Base-by-base conservation (phyloP, 2,888 invertebrate genomes). In the Zhengitettix transpicula region DNA sequence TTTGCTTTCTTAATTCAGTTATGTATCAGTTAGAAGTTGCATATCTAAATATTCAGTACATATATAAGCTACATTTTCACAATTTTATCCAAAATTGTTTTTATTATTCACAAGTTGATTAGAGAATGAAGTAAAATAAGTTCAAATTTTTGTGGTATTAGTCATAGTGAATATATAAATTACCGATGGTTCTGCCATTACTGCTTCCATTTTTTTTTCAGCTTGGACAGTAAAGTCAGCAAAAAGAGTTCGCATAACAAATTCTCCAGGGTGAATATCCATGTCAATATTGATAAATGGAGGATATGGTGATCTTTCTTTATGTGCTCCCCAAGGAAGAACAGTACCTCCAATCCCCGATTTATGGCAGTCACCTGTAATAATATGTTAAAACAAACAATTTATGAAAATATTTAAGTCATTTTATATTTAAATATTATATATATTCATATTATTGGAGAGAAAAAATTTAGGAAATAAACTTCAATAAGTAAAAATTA, bases 171-270 rank as follows among this genome's bases (percentile, higher is more conserved):
- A 47, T 47, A 14, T 8, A 47, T 47, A 47, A 47, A 5, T 71
- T 75, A 89, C 90, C 73, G 88, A 77, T 62, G 89, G 85, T 73
- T 98, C 98, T 58, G 89, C 81, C 84, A 97, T 89, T 1, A 98
- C 94, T 59, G 85, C 82, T 70, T 96, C 95, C 75, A 99, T 94
- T 75, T 98, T 98, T 71, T 89, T 87, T 69, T 97, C 97, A 1
- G 95, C 94, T 68, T 94, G 87, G 1, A 87, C 78, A 1, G 96
- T 95, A 70, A 98, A 97, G 74, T 99, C 97, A 1, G 92, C 85
- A 71, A 99, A 96, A 1, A 99, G 79, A 54, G 92, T 88, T 62
- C 95, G 81, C 86, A 98, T 94, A 1, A 98, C 94, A 75, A 89
- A 97, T 74, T 98, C 96, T 12, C 98, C 98, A 0, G 94, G 93